A percentile compares a stretch with the other conserved stretches of the same genome.
Conservation (phyloP, 2,113 vertebrate species). For the Psammodynastes pulverulentus region DNA sequence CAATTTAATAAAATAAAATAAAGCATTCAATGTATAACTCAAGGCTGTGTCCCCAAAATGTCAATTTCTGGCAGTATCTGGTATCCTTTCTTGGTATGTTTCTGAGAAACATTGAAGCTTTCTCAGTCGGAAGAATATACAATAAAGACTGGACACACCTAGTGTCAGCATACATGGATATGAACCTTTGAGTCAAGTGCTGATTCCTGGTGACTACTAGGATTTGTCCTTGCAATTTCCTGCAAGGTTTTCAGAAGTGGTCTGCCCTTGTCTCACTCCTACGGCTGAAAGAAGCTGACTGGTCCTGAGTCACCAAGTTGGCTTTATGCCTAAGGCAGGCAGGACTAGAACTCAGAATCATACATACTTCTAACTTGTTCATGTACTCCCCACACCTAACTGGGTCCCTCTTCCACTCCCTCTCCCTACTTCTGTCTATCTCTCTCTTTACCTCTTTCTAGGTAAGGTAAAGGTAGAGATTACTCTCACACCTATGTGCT, state of each 20-base stretch:
- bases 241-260: neutral
- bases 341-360: neutral
- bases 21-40: neutral
- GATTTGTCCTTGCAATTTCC: neutral
- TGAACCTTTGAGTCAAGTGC: neutral
- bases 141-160: neutral
- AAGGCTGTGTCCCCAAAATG: neutral
- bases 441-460: too few relatives aligned
- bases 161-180: neutral
- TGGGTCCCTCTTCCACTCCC: too few relatives aligned
- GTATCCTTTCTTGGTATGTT: neutral
- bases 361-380: neutral
- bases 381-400: too few relatives aligned
- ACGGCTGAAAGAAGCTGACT: neutral
- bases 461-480: too few relatives aligned
- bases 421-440: too few relatives aligned
- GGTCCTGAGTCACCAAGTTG: neutral
- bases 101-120: neutral
- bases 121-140: neutral
- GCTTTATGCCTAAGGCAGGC: neutral
- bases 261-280: neutral
- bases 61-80: neutral
- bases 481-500: too few relatives aligned
- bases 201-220: neutral
- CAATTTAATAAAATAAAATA: neutral